Evolutionary conservation across 92 coral and sea anemone genomes (phyloP).

Genomic region (Paramuricea clavata): DNA sequence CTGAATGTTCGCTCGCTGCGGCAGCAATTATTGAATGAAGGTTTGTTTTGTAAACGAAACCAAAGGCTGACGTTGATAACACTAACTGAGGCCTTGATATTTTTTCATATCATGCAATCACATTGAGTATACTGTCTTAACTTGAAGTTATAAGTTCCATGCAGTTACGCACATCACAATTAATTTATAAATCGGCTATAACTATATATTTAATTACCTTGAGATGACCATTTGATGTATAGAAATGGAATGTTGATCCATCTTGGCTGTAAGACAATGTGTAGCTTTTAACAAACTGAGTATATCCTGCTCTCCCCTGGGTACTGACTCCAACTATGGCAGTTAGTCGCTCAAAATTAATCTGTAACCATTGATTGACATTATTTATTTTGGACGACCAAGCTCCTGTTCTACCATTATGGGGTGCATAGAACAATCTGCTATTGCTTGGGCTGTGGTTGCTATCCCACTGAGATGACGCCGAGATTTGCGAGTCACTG

Average conservation of each 20-base stretch:
- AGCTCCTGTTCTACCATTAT: slow-evolving; percentile 17
- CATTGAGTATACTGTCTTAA: too few relatives aligned
- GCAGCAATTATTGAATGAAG: too few relatives aligned
- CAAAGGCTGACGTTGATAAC: too few relatives aligned
- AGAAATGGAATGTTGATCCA: neutral
- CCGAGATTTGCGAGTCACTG: neutral
- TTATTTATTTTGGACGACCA: slow-evolving; percentile 13
- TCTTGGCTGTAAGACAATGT: slow-evolving; percentile 4
- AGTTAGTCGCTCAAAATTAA: neutral
- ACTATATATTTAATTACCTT: neutral
- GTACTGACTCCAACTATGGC: neutral
- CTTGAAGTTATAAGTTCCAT: neutral
- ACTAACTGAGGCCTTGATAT: too few relatives aligned
- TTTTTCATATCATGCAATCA: too few relatives aligned
- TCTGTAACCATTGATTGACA: slow-evolving; percentile 19
- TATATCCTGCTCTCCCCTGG: neutral
- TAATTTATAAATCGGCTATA: neutral
- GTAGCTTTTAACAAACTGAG: neutral
- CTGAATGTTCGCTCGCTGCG: too few relatives aligned
- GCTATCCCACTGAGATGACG: neutral
- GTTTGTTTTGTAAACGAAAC: too few relatives aligned
- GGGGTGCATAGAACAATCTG: neutral
- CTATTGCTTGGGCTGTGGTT: slow-evolving; percentile 9
- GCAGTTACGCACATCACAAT: neutral
- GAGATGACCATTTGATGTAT: neutral